Conservation (phyloP, 2,113 vertebrate genomes). For the Psittacula cyanocephala region DNA sequence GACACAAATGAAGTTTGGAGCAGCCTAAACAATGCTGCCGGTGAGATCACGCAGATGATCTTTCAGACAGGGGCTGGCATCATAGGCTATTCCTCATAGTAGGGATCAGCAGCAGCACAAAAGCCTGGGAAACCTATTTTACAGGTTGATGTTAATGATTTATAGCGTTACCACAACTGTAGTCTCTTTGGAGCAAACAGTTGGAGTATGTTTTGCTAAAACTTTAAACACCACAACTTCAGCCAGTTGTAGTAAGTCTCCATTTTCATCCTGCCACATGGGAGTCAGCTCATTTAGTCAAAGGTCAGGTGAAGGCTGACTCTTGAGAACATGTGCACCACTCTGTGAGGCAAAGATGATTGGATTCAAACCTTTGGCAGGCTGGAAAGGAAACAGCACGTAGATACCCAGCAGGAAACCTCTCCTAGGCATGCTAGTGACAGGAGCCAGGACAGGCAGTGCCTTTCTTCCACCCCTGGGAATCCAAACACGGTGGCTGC, state of each 20-base stretch:
- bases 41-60: conserved; percentile 4
- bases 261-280: not conserved
- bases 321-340: not conserved
- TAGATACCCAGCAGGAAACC: not conserved
- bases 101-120: not conserved
- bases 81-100: not conserved
- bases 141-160: conserved; percentile 26
- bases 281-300: not conserved
- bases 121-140: conserved; percentile 10
- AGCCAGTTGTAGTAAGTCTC: not conserved
- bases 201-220: not conserved
- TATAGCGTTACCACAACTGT: not conserved
- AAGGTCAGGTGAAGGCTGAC: not conserved
- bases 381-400: not conserved
- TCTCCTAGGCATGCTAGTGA: not conserved
- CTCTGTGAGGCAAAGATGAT: not conserved
- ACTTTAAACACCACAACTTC: conserved; percentile 15
- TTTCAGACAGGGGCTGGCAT: not conserved
- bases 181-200: not conserved
- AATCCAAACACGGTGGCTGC: not conserved
- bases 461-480: not conserved
- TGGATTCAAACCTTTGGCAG: not conserved
- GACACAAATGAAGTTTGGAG: not conserved
- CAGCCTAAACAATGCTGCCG: not conserved
- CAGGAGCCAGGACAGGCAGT: not conserved